Base-by-base conservation (phyloP, 2,888 invertebrate species). In the Rhingia rostrata region DNA sequence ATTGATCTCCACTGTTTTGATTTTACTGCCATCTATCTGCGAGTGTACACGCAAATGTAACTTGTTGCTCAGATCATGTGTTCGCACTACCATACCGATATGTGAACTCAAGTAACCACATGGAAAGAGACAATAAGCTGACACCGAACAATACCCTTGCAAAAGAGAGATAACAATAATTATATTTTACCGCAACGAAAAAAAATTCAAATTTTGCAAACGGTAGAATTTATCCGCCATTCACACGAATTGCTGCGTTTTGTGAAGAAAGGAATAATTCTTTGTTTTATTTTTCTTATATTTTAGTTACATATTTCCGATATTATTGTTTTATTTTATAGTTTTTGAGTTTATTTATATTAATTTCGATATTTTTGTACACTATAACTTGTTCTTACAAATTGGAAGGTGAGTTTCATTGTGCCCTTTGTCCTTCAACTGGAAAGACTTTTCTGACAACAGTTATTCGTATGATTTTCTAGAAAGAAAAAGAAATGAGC, bases 401-500 rank as follows among this genome's bases (percentile, higher is more conserved):
- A 30, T 45, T 35, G 5, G 3, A 10, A 47, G 51, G 51, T 53
- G 41, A 61, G 72, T 70, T 32, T 3, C 6, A 0, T 37, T 47
- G 22, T 41, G 32, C 12, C 69, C 66, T 35, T 72, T 78, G 37
- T 67, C 51, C 43, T 22, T 56, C n/a, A 32, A 51, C 6, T n/a
- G 9, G 22, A 41, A 41, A 53, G 1, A 12, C 45, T 37, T 56
- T 66, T 78, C 47, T 64, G 58, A 72, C 49, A 63, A 73, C 67
- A 79, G 79, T 83, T 79, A 83, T 63, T 33, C 47, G 12, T 49
- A 14, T 35, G 58, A 35, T 70, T 69, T 80, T 80, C 43, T 47
- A 74, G 64, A 80, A 73, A 4, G 14, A 3, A 43, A 4, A 1
- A 12, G 45, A 53, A 61, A 89, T 89, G 87, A 89, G 81, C 58